Conservation (phyloP, 2,113 vertebrate species). For the Leiothrix lutea region DNA sequence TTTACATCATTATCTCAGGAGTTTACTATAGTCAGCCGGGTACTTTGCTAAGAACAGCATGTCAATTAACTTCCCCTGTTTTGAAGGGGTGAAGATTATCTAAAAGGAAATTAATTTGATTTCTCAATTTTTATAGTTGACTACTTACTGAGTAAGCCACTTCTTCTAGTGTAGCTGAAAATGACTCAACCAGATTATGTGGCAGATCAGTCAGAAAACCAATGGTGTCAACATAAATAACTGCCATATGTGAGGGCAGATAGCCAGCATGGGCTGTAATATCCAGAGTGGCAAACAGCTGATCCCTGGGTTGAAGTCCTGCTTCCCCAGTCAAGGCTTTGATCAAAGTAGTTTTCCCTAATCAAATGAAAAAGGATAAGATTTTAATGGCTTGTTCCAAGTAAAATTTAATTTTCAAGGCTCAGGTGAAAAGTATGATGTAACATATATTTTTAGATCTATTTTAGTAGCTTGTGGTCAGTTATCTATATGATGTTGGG, state of each 20-base stretch:
- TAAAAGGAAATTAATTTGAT: not conserved
- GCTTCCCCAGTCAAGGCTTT: conserved; percentile 87
- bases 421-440: not conserved
- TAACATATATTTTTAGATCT: not conserved
- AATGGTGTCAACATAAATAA: conserved; percentile 92
- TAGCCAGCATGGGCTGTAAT: conserved; percentile 86
- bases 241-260: conserved; percentile 80
- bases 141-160: conserved; percentile 84
- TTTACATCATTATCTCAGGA: not conserved
- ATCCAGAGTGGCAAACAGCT: conserved; percentile 91
- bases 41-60: not conserved
- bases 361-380: not conserved
- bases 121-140: not conserved
- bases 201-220: conserved; percentile 95
- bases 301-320: conserved; percentile 81
- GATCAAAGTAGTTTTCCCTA: conserved; percentile 94
- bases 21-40: not conserved
- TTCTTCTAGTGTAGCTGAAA: conserved; percentile 91
- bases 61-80: not conserved
- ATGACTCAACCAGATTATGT: conserved; percentile 88
- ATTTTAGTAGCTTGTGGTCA: not conserved
- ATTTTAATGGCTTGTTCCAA: not conserved
- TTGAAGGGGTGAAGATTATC: not conserved
- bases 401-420: not conserved
- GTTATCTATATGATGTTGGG: not conserved